Base-by-base conservation (phyloP, 2,113 vertebrate genomes). In the Cololabis saira region DNA sequence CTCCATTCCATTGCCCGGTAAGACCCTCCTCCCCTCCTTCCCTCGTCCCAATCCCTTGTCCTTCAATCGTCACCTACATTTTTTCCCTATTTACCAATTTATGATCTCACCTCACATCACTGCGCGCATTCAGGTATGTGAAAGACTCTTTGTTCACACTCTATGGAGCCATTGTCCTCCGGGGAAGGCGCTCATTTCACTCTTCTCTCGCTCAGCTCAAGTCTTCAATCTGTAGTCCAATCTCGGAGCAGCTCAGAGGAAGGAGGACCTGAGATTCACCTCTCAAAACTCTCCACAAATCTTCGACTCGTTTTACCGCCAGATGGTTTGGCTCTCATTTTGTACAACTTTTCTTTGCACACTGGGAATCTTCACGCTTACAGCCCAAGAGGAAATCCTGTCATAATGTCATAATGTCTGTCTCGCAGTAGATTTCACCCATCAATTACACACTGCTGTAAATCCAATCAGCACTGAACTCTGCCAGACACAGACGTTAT, bases 61-160 rank as follows among this genome's bases (percentile, higher is more conserved):
- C 66, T 56, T 80, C 80, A 78, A 0, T 85, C 74, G 19, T 81
- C 71, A 87, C 79, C 80, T 48, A 21, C 17, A 16, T 56, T 75
- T 30, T 61, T 21, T 62, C 63, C 66, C 55, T 22, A 42, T 74
- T 71, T 41, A 1, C 66, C 53, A 52, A 82, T 83, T 77, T 53
- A 84, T 82, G 74, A 87, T 63, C 74, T 82, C 74, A 81, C 72
- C 62, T 74, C 71, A 42, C 56, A 53, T 68, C 40, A 22, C 8
- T n/a, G 21, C 61, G 60, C 67, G 56, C 72, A 71, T 70, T 80
- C 76, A 85, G 67, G 71, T 77, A 74, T 67, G 68, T 89, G 81
- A 88, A 86, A 71, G 85, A 47, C 14, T 64, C 86, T 87, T 90
- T 91, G 88, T 90, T 89, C 71, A 3, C 56, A 27, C 45, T 87